Evolutionary conservation across 92 coral and sea anemone species (phyloP).

Genomic region (Zoanthus sociatus): DNA sequence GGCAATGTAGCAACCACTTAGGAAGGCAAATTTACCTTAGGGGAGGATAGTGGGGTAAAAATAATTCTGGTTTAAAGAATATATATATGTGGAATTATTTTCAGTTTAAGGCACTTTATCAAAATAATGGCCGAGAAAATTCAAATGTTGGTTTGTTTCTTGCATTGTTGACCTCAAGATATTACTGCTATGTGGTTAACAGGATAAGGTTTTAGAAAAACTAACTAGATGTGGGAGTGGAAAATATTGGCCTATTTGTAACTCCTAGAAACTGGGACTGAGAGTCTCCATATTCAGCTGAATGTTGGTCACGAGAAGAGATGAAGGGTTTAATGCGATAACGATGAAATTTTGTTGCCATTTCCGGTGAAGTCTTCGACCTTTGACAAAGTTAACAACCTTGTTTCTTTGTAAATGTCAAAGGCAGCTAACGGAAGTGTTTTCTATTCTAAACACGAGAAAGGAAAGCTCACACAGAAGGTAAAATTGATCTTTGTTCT

Average conservation of each 20-base stretch:
- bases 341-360: constrained; percentile 33
- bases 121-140: no score
- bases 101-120: no score
- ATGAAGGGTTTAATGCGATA: neutral
- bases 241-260: neutral
- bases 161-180: neutral
- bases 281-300: constrained; percentile 15
- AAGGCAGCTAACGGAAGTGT: constrained; percentile 38
- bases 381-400: constrained; percentile 13
- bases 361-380: constrained; percentile 33
- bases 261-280: constrained; percentile 38
- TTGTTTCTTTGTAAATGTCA: constrained; percentile 41
- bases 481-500: constrained; percentile 37
- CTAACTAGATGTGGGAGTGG: neutral
- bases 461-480: constrained; percentile 39
- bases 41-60: neutral
- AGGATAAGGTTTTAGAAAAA: neutral
- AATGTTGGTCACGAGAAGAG: neutral
- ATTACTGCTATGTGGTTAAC: neutral
- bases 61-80: neutral
- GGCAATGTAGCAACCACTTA: neutral
- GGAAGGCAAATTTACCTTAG: neutral
- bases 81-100: no score
- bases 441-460: constrained; percentile 24
- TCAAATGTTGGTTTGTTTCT: neutral